Percentiles rank a stretch among this genome's conserved stretches.
Conservation (phyloP, 2,888 invertebrate genomes). For the Rhodophaea formosa region DNA sequence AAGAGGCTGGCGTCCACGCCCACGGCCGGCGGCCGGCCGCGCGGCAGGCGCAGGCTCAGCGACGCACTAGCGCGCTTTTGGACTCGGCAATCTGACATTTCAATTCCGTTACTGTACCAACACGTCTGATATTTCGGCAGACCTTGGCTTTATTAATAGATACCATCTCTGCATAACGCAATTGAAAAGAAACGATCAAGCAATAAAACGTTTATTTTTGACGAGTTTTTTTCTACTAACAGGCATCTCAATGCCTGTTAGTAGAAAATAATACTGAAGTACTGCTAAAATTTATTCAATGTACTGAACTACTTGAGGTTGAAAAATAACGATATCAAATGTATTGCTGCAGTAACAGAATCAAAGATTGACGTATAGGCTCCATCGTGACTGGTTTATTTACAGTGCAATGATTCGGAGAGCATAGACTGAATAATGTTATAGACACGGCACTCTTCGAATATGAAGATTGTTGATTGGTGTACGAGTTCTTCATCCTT, state of each 20-base stretch:
- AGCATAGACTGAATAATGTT: constrained; percentile 4
- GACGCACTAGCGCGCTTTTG: constrained; percentile 72
- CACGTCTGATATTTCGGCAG: neutral
- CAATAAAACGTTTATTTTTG: too few species aligned
- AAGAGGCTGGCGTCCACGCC: constrained; percentile 64
- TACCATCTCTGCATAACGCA: too few species aligned
- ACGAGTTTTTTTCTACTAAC: too few species aligned
- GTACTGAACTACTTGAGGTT: too few species aligned
- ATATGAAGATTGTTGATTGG: neutral
- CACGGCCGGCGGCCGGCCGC: constrained; percentile 67
- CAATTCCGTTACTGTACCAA: constrained; percentile 31
- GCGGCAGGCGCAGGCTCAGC: constrained; percentile 65
- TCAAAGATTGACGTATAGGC: neutral
- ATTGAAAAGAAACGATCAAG: too few species aligned
- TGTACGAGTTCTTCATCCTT: neutral
- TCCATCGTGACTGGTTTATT: constrained; percentile 17
- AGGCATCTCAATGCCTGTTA: too few species aligned
- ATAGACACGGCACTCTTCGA: neutral
- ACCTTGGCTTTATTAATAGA: too few species aligned
- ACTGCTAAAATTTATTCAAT: too few species aligned
- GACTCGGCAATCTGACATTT: constrained; percentile 75
- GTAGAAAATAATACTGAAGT: too few species aligned
- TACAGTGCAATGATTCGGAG: constrained; percentile 24
- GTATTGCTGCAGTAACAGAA: constrained; percentile 6
- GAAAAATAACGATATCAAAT: neutral